Conservation (phyloP, 2,888 invertebrate species). For the Drosophila buzzatii region DNA sequence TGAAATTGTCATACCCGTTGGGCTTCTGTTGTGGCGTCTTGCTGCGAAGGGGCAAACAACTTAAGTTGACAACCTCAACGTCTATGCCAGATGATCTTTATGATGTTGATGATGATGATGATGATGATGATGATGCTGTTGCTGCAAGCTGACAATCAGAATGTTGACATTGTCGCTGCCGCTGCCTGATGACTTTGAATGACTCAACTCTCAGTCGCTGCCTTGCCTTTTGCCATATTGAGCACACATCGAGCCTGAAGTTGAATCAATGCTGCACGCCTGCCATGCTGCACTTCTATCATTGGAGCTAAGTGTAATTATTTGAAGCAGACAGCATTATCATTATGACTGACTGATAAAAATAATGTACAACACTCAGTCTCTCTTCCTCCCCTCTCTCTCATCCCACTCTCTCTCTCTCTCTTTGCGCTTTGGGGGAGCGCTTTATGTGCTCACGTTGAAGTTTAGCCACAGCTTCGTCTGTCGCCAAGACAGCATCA, state of each 20-base stretch:
- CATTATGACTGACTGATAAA: conserved; percentile 67
- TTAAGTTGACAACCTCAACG: conserved; percentile 42
- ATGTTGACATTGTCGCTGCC: conserved; percentile 53
- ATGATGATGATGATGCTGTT: neutral
- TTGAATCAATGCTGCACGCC: conserved; percentile 18
- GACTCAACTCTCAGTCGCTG: conserved; percentile 59
- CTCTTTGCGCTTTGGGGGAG: conserved; percentile 50
- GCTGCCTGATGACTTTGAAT: conserved; percentile 64
- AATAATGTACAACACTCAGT: conserved; percentile 57
- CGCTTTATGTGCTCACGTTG: conserved; percentile 33
- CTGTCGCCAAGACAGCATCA: conserved; percentile 47
- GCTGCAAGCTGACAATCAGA: conserved; percentile 63
- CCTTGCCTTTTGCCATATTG: conserved; percentile 27
- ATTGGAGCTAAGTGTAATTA: conserved; percentile 54
- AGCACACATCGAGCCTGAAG: conserved; percentile 31
- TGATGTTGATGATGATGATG: conserved; percentile 4
- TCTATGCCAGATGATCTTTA: conserved; percentile 16
- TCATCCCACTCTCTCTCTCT: too few relatives aligned
- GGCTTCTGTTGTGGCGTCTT: conserved; percentile 33
- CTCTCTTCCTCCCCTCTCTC: neutral
- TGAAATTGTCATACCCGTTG: conserved; percentile 75
- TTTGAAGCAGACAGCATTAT: conserved; percentile 58
- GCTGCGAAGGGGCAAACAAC: conserved; percentile 15
- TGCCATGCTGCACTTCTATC: conserved; percentile 42
- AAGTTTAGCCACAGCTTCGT: conserved; percentile 37